Evolutionary conservation across 2,113 vertebrate species (phyloP).

Genomic region (Anoplopoma fimbria): DNA sequence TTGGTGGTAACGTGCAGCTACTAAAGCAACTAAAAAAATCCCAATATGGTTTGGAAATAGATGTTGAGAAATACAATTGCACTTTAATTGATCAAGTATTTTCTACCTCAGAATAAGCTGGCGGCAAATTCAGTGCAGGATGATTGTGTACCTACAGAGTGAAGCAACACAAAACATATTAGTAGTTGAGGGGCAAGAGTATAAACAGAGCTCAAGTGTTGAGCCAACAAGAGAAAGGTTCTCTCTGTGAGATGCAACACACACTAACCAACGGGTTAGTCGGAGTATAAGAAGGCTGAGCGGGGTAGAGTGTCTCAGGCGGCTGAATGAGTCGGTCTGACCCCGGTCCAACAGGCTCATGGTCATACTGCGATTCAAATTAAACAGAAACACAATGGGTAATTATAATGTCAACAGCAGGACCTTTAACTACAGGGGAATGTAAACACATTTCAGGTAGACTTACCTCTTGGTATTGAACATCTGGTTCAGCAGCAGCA

Average conservation of each 20-base stretch:
- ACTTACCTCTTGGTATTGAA: not conserved
- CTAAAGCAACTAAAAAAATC: not conserved
- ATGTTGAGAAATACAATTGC: not conserved
- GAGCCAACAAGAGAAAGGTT: not conserved
- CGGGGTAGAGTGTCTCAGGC: not conserved
- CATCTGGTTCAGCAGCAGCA: slow-evolving; percentile 4
- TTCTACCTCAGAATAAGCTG: slow-evolving; percentile 29
- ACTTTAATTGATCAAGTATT: not conserved
- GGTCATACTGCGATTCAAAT: slow-evolving; percentile 1
- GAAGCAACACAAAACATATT: slow-evolving; percentile 4
- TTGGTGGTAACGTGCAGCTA: no score
- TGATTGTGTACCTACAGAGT: slow-evolving; percentile 40
- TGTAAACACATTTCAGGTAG: not conserved
- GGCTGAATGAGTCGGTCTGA: not conserved
- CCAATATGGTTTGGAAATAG: not conserved
- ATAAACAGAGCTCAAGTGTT: no score
- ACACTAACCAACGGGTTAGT: slow-evolving; percentile 36
- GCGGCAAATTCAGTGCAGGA: not conserved
- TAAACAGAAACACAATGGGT: not conserved
- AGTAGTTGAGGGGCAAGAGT: not conserved
- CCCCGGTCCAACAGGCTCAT: not conserved
- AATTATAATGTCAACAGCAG: not conserved
- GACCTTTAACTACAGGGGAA: not conserved
- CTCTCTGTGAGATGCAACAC: not conserved
- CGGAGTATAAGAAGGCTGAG: not conserved